Evolutionary conservation across 2,888 invertebrate genomes (phyloP).

Genomic region (Meta bourneti): DNA sequence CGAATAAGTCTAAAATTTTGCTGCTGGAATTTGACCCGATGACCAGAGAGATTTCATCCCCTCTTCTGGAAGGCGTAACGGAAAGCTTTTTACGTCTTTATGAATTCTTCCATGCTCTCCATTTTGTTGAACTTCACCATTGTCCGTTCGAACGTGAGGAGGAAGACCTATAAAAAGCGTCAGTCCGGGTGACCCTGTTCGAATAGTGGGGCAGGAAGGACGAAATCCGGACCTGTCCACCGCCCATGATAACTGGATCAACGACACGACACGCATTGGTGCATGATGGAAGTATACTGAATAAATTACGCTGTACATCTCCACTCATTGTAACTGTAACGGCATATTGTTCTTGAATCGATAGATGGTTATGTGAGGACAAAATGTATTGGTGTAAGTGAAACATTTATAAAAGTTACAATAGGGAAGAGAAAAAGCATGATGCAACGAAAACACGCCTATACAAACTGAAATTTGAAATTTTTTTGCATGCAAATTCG

Average conservation of each 20-base stretch:
- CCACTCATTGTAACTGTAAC: slow-evolving; percentile 14
- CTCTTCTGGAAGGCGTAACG: neutral
- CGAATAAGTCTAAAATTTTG: neutral
- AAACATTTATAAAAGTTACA: neutral
- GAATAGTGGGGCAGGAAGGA: slow-evolving; percentile 17
- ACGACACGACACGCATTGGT: slow-evolving; percentile 18
- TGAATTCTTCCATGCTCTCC: neutral
- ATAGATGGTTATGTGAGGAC: neutral
- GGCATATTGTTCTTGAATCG: neutral
- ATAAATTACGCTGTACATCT: slow-evolving; percentile 17
- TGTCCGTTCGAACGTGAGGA: slow-evolving; percentile 10
- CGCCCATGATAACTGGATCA: slow-evolving; percentile 25
- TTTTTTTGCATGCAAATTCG: too few species aligned
- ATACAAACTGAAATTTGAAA: too few species aligned
- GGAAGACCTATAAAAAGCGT: slow-evolving; percentile 26
- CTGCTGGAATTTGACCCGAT: neutral
- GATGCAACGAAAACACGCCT: neutral
- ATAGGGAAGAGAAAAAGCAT: neutral
- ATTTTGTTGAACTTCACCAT: slow-evolving; percentile 55
- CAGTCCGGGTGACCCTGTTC: slow-evolving; percentile 29
- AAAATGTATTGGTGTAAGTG: neutral
- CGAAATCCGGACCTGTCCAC: slow-evolving; percentile 7
- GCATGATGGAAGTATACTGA: neutral
- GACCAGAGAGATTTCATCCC: neutral
- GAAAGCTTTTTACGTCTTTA: neutral